These are phyloP conservation scores for Hycleus phaleratus DNA, from an alignment of 1,140 invertebrate species.

Conservation along the genomic window DNA sequence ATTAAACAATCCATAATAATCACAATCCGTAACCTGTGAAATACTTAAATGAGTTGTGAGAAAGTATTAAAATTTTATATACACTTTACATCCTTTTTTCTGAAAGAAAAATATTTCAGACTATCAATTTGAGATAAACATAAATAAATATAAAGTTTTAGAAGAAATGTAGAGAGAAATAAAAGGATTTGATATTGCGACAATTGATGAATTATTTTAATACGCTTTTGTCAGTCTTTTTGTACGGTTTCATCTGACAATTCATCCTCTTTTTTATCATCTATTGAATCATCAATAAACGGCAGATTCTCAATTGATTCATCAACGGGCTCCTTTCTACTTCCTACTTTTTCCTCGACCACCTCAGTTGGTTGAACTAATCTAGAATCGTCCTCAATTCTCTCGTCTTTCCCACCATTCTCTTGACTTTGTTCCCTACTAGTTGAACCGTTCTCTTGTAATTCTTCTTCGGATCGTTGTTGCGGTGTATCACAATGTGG, in stretches of 20 bases:
- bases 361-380: not conserved
- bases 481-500: not conserved
- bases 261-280: too few species aligned
- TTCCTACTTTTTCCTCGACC: not conserved
- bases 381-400: too few species aligned
- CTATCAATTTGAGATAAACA: not conserved
- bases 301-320: not conserved
- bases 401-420: not conserved
- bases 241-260: too few species aligned
- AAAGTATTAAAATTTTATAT: too few species aligned
- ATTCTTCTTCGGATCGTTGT: too few species aligned
- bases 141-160: not conserved
- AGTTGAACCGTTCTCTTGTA: not conserved
- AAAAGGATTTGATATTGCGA: not conserved
- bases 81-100: not conserved
- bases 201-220: not conserved
- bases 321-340: not conserved
- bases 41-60: too few species aligned
- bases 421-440: not conserved
- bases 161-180: not conserved
- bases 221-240: too few species aligned
- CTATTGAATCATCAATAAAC: too few species aligned
- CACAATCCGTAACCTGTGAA: constrained; percentile 6
- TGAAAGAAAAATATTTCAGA: not conserved
- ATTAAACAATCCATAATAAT: not conserved